Evolutionary conservation across 2,888 invertebrate species (phyloP), one percentile per base, ranked within the genome.

Genomic region (Drosophila silvestris): DNA sequence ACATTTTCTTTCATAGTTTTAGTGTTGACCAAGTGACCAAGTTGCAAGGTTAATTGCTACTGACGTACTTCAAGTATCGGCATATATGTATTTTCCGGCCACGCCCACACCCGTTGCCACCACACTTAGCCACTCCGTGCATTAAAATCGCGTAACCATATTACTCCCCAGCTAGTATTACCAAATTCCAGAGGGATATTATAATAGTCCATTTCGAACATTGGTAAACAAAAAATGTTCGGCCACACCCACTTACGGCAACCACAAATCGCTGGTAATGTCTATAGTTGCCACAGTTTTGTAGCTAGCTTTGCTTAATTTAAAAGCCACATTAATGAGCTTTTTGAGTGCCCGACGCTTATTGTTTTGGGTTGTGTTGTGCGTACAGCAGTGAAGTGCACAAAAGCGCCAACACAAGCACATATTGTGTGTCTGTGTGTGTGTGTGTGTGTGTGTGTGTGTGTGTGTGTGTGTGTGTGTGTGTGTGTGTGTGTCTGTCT

Each of bases 341-440:
- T 28, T 47, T 47, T 16, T 47, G 47, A 47, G 26, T 26, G 47
- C 2, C 26, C 16, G 1, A 47, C 26, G 41, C 47, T 74, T 70
- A 33, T 54, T 54, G 35, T 26, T 19, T 26, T 56, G 57, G 19
- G 19, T 57, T 53, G 52, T 68, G 52, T 52, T 67, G 58, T 58
- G 70, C 67, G 41, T 67, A 73, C 54, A 70, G 67, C 57, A 58
- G 61, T 39, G 53, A 77, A 77, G 54, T 69, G 65, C 81, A 76
- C 54, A 65, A 74, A 70, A 64, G 77, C 63, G 50, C 37, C 32
- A 64, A 74, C 52, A 57, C 60, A 79, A 50, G 67, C 59, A 75
- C 58, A 51, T 51, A 60, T 22, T 51, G 30, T 37, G 26, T 39
- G 30, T 33, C 19, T 22, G 16, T 5, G 22, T 10, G 32, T 35